Conservation (phyloP, 1,140 invertebrate genomes). For the Melanaphis sacchari region DNA sequence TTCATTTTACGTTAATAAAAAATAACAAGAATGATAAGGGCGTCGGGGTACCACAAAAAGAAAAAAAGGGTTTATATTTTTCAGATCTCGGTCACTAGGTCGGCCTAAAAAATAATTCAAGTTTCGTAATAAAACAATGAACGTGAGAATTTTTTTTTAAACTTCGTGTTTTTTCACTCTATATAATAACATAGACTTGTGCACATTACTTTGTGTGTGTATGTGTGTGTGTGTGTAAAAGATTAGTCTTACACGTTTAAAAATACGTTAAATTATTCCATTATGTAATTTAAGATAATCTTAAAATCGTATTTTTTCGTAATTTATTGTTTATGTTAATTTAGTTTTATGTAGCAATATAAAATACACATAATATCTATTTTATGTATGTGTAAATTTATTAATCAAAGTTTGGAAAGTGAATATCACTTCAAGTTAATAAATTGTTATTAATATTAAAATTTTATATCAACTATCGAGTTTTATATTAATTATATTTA, state of each 20-base stretch:
- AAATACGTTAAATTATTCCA: conserved; percentile 28
- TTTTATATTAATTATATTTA: neutral
- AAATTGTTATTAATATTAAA: neutral
- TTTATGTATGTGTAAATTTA: neutral
- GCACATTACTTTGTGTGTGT: neutral
- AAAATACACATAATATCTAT: neutral
- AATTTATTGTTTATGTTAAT: neutral
- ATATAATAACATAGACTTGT: neutral
- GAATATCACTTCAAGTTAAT: neutral
- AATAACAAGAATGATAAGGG: conserved; percentile 31
- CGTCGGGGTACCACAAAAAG: neutral
- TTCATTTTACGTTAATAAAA: neutral
- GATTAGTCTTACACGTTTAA: neutral
- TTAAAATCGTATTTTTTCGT: neutral
- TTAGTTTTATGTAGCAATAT: neutral
- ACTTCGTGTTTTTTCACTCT: neutral
- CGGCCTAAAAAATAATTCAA: neutral
- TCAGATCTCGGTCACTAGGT: conserved; percentile 32
- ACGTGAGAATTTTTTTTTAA: conserved; percentile 28
- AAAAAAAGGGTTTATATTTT: conserved; percentile 26
- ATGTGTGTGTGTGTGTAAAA: neutral
- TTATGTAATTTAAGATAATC: neutral
- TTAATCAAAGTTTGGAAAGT: neutral
- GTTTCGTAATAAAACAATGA: conserved; percentile 36
- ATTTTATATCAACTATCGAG: too few species aligned